phyloP scores from a whole-genome alignment of 2,797 vertebrate genomes.

The Chrysocyon brachyurus region DNA sequence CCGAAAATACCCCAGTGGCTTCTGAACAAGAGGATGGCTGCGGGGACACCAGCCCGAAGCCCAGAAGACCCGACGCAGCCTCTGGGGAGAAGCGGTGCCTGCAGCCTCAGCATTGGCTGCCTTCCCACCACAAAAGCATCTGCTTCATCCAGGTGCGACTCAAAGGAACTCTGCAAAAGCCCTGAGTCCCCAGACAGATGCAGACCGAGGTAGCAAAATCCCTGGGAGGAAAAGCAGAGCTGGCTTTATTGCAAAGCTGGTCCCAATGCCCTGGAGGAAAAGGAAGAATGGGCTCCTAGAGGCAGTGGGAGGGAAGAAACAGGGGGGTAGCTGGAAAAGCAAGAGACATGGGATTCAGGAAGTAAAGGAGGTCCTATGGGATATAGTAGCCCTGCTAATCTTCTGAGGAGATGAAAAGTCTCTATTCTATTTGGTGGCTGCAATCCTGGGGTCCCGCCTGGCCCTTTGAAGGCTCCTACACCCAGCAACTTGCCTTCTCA shows the following conservation, averaged over 20 bases:
- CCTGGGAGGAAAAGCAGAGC: background rate
- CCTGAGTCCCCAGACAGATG: background rate
- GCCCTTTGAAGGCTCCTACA: background rate
- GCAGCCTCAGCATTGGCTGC: background rate
- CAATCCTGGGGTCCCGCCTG: background rate
- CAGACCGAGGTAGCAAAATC: background rate
- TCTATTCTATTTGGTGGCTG: background rate
- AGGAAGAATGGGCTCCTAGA: background rate
- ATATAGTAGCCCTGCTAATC: background rate
- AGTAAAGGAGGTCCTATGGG: background rate
- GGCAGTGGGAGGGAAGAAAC: background rate
- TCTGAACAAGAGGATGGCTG: background rate
- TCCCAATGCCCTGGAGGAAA: background rate
- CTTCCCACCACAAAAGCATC: background rate
- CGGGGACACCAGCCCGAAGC: background rate
- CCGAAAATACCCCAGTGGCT: slow-evolving; percentile 60
- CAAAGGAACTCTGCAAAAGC: slow-evolving; percentile 25
- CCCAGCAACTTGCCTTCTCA: background rate
- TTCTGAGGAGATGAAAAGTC: slow-evolving; percentile 42
- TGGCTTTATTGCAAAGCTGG: slow-evolving; percentile 17
- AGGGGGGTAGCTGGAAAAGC: background rate
- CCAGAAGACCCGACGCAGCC: background rate
- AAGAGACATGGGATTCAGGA: slow-evolving; percentile 10
- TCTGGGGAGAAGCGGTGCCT: background rate
- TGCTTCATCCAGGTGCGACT: background rate